Base-by-base conservation (phyloP, 2,113 vertebrate species). In the Tragelaphus buxtoni region DNA sequence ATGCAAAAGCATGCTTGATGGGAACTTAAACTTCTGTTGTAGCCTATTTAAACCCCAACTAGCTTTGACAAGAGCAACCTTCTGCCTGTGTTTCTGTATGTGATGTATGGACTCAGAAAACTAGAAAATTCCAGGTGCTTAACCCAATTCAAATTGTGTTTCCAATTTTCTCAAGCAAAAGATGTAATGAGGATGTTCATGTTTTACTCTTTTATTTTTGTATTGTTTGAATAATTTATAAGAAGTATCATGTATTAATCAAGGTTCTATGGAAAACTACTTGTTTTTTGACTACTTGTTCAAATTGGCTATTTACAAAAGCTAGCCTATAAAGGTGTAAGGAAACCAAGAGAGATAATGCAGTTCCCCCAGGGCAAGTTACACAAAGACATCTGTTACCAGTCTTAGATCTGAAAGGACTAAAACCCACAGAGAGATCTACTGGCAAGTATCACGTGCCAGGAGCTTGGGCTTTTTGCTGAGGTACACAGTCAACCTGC, bases 191-290 rank as follows among this genome's bases (percentile, higher is more conserved):
- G 11, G n/a, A 58, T 74, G 5, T 9, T 88, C 14, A 7, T 92
- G 39, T 47, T 96, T 96, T 60, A 63, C 53, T n/a, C 39, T 65
- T 22, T 65, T n/a, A 88, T n/a, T 77, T 88, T 77, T 42, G 28
- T 28, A 91, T 77, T 87, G 20, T 89, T 93, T 96, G 90, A 94
- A 65, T 88, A 88, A 88, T 89, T 80, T 89, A 86, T 26, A 58
- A 88, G 61, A 95, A 82, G 11, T 65, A 76, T 83, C 60, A 17
- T 51, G 28, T 72, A 93, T 91, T 47, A 63, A 5, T 88, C 77
- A 87, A 76, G 16, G 32, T 30, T n/a, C 16, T 94, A 5, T 30
- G n/a, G 58, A 92, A 84, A 86, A 94, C 24, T 69, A 20, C 65
- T 69, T 20, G 9, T 11, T 69, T 69, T 69, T 39, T 81, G 61